Evolutionary conservation across 2,888 invertebrate genomes (phyloP), one percentile per base, ranked within the genome.

Genomic region (Metacarcinus magister): DNA sequence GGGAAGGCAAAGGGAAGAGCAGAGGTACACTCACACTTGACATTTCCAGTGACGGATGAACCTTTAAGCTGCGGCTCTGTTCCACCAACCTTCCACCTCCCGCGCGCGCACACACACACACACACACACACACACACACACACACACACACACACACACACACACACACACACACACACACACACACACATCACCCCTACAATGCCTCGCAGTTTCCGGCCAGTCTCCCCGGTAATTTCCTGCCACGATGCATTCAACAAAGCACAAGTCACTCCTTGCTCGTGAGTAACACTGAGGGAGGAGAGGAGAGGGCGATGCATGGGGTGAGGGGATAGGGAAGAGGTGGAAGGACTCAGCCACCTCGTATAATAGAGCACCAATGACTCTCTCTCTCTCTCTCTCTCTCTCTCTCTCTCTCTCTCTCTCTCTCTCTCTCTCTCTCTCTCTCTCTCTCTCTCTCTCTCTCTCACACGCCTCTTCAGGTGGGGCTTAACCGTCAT

Each of bases 101-200:
- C 44, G n/a, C 46, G n/a, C 48, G 13, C 32, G n/a, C 39, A 19
- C 89, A 89, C 44, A 44, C 94, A 28, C 43, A 28, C 94, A 94
- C 82, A 44, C 89, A 44, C 43, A 94, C 19, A 75, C 75, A 60
- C 32, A 94, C 94, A 60, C 75, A 67, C 75, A 94, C 43, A 43
- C 75, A 60, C 23, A 43, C 94, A 32, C 46, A 46, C 94, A 3
- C n/a, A 94, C 82, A 44, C 89, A 44, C 43, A 94, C 19, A 75
- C 75, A 60, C 32, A 94, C 94, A 60, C 75, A 67, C 75, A 94
- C 43, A 60, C 75, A 67, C 75, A 94, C 43, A 32, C 46, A 46
- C 94, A 3, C 54, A 54, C 54, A 16, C 13, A 7, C 82, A 8
- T 28, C 82, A 87, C 82, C 82, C 67, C 82, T 87, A 87, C 82